A percentile compares a stretch with the other conserved stretches of the same genome.
Conservation (phyloP, 2,888 invertebrate species). For the Stegophylla sp. region DNA sequence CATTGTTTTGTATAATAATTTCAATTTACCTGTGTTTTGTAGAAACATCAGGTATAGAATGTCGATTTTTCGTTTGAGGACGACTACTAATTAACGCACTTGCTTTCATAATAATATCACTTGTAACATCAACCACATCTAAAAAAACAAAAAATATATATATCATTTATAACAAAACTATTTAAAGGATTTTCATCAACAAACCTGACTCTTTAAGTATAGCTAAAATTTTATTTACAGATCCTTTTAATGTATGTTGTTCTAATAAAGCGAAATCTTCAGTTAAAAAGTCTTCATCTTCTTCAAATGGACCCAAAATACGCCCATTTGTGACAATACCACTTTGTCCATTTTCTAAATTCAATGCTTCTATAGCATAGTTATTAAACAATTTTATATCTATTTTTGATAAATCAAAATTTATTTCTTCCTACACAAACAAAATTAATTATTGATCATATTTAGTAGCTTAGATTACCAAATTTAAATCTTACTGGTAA, state of each 20-base stretch:
- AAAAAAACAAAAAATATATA: conserved; percentile 62
- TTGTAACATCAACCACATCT: conserved; percentile 66
- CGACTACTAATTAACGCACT: conserved; percentile 78
- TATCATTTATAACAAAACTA: conserved; percentile 66
- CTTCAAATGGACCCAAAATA: conserved; percentile 81
- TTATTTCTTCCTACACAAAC: conserved; percentile 29
- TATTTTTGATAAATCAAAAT: conserved; percentile 37
- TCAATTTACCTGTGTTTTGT: conserved; percentile 68
- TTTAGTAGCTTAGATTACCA: background rate
- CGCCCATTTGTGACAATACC: conserved; percentile 88
- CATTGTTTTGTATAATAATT: background rate
- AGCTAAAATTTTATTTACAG: conserved; percentile 62
- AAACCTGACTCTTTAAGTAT: conserved; percentile 63
- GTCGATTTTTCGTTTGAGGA: conserved; percentile 75
- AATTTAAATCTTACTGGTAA: conserved; percentile 32
- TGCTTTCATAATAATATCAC: conserved; percentile 81
- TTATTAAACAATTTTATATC: conserved; percentile 18
- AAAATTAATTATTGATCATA: background rate
- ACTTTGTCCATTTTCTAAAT: conserved; percentile 72
- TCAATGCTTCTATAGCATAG: conserved; percentile 65
- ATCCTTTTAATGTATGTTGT: conserved; percentile 66
- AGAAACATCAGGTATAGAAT: conserved; percentile 72
- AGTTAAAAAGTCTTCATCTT: conserved; percentile 77
- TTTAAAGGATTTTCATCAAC: conserved; percentile 68
- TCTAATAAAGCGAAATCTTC: conserved; percentile 92